These are phyloP conservation scores for Aspidiotus rigidus DNA, from an alignment of 2,888 invertebrate genomes.

Conservation along the genomic window DNA sequence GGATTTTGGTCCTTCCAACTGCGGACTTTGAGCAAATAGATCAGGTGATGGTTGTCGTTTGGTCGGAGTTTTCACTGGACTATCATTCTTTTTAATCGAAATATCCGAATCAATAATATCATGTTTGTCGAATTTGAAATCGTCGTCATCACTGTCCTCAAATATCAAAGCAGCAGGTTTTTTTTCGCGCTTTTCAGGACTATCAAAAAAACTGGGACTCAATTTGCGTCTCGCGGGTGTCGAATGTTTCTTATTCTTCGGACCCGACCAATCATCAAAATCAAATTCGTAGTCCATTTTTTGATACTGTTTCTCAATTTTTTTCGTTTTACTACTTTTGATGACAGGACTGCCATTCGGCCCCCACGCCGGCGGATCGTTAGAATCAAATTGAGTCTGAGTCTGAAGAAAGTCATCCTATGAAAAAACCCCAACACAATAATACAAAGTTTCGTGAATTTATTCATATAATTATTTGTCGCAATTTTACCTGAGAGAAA, in stretches of 20 bases:
- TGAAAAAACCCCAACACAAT: not conserved
- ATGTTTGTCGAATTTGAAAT: not conserved
- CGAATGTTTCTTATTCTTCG: constrained; percentile 5
- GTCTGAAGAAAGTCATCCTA: not conserved
- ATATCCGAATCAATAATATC: not conserved
- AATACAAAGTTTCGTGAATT: not conserved
- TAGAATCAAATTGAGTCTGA: not conserved
- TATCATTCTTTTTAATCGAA: not conserved
- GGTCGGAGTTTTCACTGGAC: not conserved
- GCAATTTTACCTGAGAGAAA: not conserved
- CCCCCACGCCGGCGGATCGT: not conserved
- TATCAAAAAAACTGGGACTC: not conserved
- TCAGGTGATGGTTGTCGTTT: constrained; percentile 10
- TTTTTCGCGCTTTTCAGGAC: not conserved
- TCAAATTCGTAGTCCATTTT: constrained; percentile 24
- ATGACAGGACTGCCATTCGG: constrained; percentile 9
- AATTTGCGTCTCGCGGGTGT: not conserved
- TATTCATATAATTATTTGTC: not conserved
- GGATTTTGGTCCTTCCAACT: constrained; percentile 1
- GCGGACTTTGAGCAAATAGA: constrained; percentile 17
- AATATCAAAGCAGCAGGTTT: not conserved
- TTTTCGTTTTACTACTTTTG: constrained; percentile 10
- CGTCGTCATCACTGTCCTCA: constrained; percentile 10
- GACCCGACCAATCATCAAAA: constrained; percentile 17
- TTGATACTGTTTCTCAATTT: constrained; percentile 7